Conservation (phyloP, 2,113 vertebrate species). For the Ochotona princeps region DNA sequence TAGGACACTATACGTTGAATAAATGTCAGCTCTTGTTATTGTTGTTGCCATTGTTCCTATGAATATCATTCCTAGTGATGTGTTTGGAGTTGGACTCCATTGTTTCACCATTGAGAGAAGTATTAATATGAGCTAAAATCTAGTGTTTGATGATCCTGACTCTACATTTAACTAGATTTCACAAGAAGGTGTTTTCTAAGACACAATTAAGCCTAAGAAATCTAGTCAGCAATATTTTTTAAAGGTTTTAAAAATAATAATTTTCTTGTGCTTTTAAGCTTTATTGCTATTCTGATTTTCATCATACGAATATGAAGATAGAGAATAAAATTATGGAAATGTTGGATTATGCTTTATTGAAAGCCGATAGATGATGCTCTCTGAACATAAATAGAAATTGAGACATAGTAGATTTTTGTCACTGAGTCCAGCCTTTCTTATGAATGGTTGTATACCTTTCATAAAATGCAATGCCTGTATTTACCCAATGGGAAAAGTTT, state of each 20-base stretch:
- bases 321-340: background rate
- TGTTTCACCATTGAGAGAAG: conserved; percentile 1
- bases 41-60: background rate
- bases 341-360: background rate
- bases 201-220: conserved; percentile 32
- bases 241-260: background rate
- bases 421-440: background rate
- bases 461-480: conserved; percentile 42
- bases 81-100: conserved; percentile 4
- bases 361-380: background rate
- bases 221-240: background rate
- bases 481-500: background rate
- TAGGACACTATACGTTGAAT: background rate
- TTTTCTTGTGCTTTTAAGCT: conserved; percentile 41
- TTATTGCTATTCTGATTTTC: background rate
- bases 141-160: background rate
- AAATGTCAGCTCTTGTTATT: background rate
- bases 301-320: background rate
- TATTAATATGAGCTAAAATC: background rate
- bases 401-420: background rate
- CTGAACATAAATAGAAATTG: background rate
- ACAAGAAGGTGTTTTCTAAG: background rate
- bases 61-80: background rate
- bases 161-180: background rate
- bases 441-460: background rate